These are phyloP conservation scores for Acrocephalus kingi DNA, from an alignment of 2,113 vertebrate genomes.

Conservation along the genomic window DNA sequence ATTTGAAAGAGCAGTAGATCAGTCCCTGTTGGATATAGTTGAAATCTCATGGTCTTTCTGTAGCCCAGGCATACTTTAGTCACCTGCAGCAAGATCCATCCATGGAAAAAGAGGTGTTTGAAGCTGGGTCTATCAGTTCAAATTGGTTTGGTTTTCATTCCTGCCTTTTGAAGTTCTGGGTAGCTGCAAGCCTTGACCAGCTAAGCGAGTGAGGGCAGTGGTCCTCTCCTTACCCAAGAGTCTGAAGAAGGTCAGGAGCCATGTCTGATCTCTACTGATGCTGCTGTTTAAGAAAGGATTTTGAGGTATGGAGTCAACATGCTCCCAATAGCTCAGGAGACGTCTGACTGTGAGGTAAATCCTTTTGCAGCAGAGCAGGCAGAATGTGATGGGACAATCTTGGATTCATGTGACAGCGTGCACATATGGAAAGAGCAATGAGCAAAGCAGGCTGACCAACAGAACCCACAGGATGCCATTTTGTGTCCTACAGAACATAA, in stretches of 20 bases:
- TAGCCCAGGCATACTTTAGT: neutral
- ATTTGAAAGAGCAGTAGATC: neutral
- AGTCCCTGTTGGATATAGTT: neutral
- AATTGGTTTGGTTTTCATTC: neutral
- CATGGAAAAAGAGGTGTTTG: neutral
- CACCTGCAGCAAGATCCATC: neutral
- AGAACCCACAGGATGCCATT: neutral
- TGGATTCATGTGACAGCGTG: neutral
- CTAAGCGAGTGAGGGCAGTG: neutral
- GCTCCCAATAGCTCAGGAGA: neutral
- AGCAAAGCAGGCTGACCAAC: neutral
- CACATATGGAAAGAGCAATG: accelerated
- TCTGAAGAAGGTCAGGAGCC: neutral
- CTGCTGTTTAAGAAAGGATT: neutral
- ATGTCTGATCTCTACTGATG: neutral
- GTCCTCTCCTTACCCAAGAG: neutral
- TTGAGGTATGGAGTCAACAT: neutral
- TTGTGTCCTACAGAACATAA: neutral
- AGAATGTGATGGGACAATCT: neutral
- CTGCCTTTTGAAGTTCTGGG: neutral
- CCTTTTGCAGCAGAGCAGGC: neutral
- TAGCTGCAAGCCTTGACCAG: neutral
- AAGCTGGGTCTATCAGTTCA: neutral
- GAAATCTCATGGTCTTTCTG: neutral
- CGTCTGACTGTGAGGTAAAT: neutral